Base-by-base conservation (phyloP, 2,888 invertebrate species). In the Cataglyphis altisquamis region DNA sequence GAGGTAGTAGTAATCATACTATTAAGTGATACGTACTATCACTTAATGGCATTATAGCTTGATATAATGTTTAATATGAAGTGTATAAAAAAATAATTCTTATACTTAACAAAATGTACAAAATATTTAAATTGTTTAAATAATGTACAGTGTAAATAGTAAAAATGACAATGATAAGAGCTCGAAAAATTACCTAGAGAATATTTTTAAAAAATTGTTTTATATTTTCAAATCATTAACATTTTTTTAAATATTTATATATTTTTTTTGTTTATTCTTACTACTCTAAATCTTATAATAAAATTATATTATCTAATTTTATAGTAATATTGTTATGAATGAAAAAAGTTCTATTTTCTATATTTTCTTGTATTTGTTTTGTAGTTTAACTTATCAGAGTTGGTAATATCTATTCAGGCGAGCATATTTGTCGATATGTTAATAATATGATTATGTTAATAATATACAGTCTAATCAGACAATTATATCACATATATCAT, bases 81-180 rank as follows among this genome's bases (percentile, higher is more conserved):
- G 73, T 12, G 18, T 63, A 41, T 39, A 84, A 15, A 80, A 48
- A 64, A 36, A 60, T 78, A 80, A 60, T 63, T 84, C 25, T 67
- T 77, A 39, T 32, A 83, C 60, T 73, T 87, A 45, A 78, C 15
- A 64, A 62, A 9, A 68, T 41, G 48, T 57, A 52, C 74, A 57
- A 41, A 68, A 55, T 74, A n/a, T 63, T 73, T 81, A 66, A 73
- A 74, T 73, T 32, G 63, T 32, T 84, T 48, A 70, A 63, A 72
- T 70, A 72, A 52, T 74, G 80, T 81, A 84, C 48, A 84, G 60
- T 86, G 83, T 88, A 88, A 82, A 87, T 87, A 84, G 12, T 77
- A 73, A 72, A 36, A 80, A 55, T 81, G 57, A 18, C 21, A 57
- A 45, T 41, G 55, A 32, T 84, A 75, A 18, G 45, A 25, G 18